Percentiles rank a stretch among this genome's conserved stretches.
phyloP scores from a whole-genome alignment of 1,140 invertebrate genomes.

The Musca vetustissima region DNA sequence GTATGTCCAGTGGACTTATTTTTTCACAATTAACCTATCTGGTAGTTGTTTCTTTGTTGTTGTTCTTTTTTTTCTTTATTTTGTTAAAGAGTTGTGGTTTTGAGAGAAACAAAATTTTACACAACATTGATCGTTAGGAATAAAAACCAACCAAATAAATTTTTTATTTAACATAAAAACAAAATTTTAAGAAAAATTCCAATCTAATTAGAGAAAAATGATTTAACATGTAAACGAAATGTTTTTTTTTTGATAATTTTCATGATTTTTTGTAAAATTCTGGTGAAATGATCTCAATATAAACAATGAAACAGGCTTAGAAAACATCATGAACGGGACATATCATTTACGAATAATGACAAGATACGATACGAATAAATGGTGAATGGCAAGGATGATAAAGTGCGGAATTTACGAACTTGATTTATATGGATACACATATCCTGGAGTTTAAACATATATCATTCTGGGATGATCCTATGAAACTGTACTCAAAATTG shows the following conservation, averaged over 20 bases:
- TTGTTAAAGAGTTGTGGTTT: conserved; percentile 16
- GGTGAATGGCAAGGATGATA: not conserved
- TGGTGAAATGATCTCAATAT: too few species aligned
- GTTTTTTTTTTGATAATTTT: too few species aligned
- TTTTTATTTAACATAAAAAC: too few species aligned
- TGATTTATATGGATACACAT: too few species aligned
- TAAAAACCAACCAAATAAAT: too few species aligned
- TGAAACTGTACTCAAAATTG: too few species aligned
- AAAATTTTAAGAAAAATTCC: not conserved
- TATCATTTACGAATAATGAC: too few species aligned
- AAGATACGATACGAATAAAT: not conserved
- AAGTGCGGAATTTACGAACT: not conserved
- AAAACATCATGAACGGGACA: too few species aligned
- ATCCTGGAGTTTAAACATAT: too few species aligned
- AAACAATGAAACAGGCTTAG: too few species aligned
- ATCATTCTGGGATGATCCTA: too few species aligned
- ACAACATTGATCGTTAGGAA: conserved; percentile 20
- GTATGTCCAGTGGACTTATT: not conserved
- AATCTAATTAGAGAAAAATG: not conserved
- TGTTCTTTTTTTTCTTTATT: not conserved
- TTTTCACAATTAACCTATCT: not conserved
- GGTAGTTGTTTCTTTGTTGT: not conserved
- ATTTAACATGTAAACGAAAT: not conserved
- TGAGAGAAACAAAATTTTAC: conserved; percentile 17
- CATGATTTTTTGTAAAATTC: too few species aligned